phyloP scores from a whole-genome alignment of 2,113 vertebrate genomes.

The Rattus norvegicus region GRCr8 NC_086027.1:28744501-28745000 shows the following conservation, averaged over 20 bases:
- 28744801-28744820: not conserved
- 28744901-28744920: not conserved
- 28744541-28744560: not conserved
- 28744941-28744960: not conserved
- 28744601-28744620: not conserved
- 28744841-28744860: not conserved
- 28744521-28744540: not conserved
- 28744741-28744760: not conserved
- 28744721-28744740: not conserved
- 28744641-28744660: not conserved
- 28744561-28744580: not conserved
- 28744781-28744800: not conserved
- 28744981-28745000: not conserved
- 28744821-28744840: not conserved
- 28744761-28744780: not conserved
- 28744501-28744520: not conserved
- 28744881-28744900: not conserved
- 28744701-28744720: not conserved
- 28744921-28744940: not conserved
- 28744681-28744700: constrained; percentile 47
- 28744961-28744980: not conserved
- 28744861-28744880: not conserved
- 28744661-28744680: not conserved
- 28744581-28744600: not conserved
- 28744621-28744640: not conserved